Conservation (phyloP, 2,113 vertebrate genomes). For the Turnix velox region DNA sequence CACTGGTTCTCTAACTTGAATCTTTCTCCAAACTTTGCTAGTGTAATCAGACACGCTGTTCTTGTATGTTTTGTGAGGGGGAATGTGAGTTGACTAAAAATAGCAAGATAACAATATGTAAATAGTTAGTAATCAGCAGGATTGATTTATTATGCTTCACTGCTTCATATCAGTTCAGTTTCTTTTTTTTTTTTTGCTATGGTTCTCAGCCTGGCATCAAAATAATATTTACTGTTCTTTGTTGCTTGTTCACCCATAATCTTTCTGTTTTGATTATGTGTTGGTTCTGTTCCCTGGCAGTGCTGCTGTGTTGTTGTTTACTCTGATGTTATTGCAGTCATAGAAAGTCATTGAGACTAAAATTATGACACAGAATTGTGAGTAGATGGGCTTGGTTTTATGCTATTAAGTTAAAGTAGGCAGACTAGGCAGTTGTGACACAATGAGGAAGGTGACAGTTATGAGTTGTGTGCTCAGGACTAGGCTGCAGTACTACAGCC, state of each 20-base stretch:
- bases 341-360: background rate
- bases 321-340: background rate
- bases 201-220: background rate
- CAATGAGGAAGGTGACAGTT: background rate
- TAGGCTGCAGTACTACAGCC: background rate
- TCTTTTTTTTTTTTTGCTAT: background rate
- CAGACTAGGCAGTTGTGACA: background rate
- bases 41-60: background rate
- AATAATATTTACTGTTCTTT: slow-evolving; percentile 20
- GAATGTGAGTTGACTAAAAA: background rate
- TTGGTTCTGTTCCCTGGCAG: background rate
- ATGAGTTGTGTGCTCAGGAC: background rate
- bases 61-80: background rate
- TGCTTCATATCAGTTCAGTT: background rate
- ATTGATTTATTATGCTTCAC: background rate
- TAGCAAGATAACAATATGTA: background rate
- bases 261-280: background rate
- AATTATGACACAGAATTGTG: background rate
- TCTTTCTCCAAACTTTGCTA: background rate
- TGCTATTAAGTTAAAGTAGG: background rate
- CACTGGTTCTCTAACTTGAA: background rate
- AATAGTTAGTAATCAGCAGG: background rate
- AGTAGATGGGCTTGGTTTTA: background rate
- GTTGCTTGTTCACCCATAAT: background rate
- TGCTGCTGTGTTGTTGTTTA: background rate